Conservation (phyloP, 2,888 invertebrate genomes). For the Plusia festucae region DNA sequence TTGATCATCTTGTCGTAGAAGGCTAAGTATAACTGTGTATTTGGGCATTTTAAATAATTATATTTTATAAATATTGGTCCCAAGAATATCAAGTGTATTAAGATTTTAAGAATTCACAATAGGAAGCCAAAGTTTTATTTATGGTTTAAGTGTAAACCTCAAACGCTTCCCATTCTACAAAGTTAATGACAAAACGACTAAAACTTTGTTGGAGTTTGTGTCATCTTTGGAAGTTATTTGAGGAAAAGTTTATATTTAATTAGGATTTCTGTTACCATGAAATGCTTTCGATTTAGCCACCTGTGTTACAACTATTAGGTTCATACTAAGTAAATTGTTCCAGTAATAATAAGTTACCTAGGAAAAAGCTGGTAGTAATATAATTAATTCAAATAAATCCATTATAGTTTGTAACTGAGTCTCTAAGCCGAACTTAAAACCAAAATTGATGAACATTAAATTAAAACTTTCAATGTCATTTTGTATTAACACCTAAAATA, state of each 20-base stretch:
- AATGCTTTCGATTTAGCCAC: not conserved
- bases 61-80: not conserved
- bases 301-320: no score
- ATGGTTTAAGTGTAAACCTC: constrained; percentile 2
- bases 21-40: not conserved
- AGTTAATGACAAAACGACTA: constrained; percentile 21
- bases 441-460: constrained; percentile 4
- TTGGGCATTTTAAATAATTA: not conserved
- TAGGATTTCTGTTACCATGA: not conserved
- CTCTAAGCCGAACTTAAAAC: not conserved
- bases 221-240: constrained; percentile 24
- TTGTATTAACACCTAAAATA: constrained; percentile 1
- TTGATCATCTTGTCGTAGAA: not conserved
- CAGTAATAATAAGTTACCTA: no score
- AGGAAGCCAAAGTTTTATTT: not conserved
- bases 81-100: not conserved
- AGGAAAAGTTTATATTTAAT: constrained; percentile 11
- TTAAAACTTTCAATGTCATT: not conserved
- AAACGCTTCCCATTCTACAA: constrained; percentile 18
- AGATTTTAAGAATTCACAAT: not conserved
- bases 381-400: not conserved
- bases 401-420: not conserved
- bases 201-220: constrained; percentile 17
- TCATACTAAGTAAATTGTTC: not conserved
- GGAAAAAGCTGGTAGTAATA: not conserved